Base-by-base conservation (phyloP, 2,888 invertebrate species). In the Sminthurides aquaticus region DNA sequence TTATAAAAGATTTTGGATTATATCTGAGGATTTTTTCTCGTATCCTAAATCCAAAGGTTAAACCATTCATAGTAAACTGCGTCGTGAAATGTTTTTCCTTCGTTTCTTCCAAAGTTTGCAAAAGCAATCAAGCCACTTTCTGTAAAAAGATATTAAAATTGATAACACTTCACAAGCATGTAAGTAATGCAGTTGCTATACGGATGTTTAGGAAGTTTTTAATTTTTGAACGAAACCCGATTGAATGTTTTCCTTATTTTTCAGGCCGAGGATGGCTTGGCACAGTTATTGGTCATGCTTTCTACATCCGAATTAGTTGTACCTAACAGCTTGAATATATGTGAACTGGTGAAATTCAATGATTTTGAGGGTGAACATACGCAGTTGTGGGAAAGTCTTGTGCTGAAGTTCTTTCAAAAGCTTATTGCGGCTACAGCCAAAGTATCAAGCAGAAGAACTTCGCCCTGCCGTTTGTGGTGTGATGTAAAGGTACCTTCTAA, bases 21-120 rank as follows among this genome's bases (percentile, higher is more conserved):
- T 93, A 0, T 85, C 91, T 69, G 84, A 76, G 78, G 77, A 74
- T 71, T 67, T 72, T 74, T 60, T 65, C 69, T 2, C 69, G 67
- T 15, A 64, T 71, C 20, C 49, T 74, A 11, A 62, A 68, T 28
- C 67, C 71, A 28, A 71, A 68, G 56, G 57, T 69, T 11, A 72
- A 72, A 26, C 85, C 85, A 68, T 92, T 94, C 77, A 87, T 97
- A 25, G 88, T 90, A 73, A 89, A 89, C 76, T 98, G 97, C 84
- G 94, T 96, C 2, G 92, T 94, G 0, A 95, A 97, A 80, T 91
- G 94, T 79, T 96, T 97, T 82, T 90, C 96, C 0, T 97, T 93
- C 82, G 88, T 98, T 1, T 89, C 93, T 2, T 83, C 96, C 71
- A 92, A 92, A 82, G 87, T 91, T 15, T 87, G 86, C 72, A 89